Base-by-base conservation (phyloP, 2,888 invertebrate species). In the Fragum whitleyi region DNA sequence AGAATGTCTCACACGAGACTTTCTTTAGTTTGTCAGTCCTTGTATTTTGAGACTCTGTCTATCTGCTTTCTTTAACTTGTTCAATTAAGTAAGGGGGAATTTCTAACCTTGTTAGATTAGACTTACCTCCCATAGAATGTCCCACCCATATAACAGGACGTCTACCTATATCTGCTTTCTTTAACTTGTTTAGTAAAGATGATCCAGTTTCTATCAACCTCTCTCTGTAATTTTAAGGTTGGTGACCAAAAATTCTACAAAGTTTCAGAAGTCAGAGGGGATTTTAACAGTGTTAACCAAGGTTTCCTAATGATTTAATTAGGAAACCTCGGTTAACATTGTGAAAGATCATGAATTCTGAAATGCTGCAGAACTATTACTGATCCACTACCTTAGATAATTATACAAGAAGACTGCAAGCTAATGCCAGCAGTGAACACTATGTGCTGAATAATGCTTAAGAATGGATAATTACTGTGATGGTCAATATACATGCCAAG, bases 111-210 rank as follows among this genome's bases (percentile, higher is more conserved):
- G 9, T 36, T 9, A 36, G 9, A 36, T 36, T 36, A 6, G 32
- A 47, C 59, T 28, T 81, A 92, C 95, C 99, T 81, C 99, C 99
- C 98, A 98, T 98, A 1, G 98, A 98, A 95, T 99, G 99, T 6
- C 93, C 96, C 26, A 98, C 95, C 97, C 98, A 99, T 42, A 98
- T 95, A 36, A 98, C 95, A 0, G 98, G 97, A 77, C 96, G 95
- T 80, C 95, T 94, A 0, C 98, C 98, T 14, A 99, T 96, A 70
- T 97, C 97, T 28, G 97, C 96, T 89, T 95, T 95, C 70, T 95
- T 92, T 72, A 98, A 95, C 83, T 96, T 96, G 26, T 95, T 95
- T 19, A 96, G 76, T 26, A 94, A 81, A 28, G 87, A 88, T 61
- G 75, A 78, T 51, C 91, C 89, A 74, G 93, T 85, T n/a, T 79